Base-by-base conservation (phyloP, 2,113 vertebrate genomes). In the Coracopsis vasa region DNA sequence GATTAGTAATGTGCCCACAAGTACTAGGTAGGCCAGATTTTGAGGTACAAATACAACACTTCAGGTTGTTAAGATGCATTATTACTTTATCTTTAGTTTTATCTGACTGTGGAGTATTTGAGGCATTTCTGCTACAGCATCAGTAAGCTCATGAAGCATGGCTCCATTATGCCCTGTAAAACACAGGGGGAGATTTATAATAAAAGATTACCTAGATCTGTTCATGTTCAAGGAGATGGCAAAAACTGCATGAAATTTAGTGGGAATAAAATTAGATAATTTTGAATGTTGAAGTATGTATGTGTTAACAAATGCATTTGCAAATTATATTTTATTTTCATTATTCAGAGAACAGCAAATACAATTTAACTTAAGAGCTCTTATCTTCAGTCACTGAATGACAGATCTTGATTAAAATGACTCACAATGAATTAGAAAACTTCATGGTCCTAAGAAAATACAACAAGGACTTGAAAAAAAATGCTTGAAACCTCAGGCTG, bases 321-420 rank as follows among this genome's bases (percentile, higher is more conserved):
- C 75, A 94, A 92, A 84, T 92, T 83, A 33, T 88, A 73, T 77
- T 94, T 90, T 93, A 44, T 80, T 93, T 92, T 94, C 62, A 88
- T 88, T n/a, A 58, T 93, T 88, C 62, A 62, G 67, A 69, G 58
- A 90, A 66, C 37, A 61, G 58, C 53, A 90, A 93, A 94, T 83
- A 86, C 15, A 90, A 41, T 94, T 94, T 96, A 87, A 90, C 86
- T 79, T 90, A 93, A 92, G 72, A 92, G 75, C 58, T 83, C 88
- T 93, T 94, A 93, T 65, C 66, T 95, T 77, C 50, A 92, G 28
- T 11, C 31, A 58, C 29, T 51, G 51, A 92, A 70, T 77, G 75
- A 61, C 16, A 85, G n/a, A 70, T 73, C 47, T 92, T 90, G 58
- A 95, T 88, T 93, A 86, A 88, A 93, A 66, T 41, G 88, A 62